phyloP scores from a whole-genome alignment of 2,113 vertebrate genomes.

The Rhinolophus sinicus region DNA sequence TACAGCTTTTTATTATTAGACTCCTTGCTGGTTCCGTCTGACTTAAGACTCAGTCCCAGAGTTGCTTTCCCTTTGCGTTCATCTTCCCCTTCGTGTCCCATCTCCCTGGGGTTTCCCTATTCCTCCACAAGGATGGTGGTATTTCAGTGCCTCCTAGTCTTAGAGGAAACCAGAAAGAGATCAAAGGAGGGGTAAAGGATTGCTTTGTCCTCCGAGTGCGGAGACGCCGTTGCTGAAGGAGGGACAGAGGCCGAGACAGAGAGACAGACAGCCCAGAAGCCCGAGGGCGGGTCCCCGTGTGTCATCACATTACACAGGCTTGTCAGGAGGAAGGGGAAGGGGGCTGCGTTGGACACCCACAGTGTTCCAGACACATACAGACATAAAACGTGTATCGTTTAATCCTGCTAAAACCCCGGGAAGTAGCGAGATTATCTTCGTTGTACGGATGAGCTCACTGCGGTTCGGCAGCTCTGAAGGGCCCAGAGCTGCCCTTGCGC shows the following conservation, averaged over 20 bases:
- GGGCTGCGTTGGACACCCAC: neutral
- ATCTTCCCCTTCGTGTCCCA: neutral
- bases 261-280: neutral
- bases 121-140: neutral
- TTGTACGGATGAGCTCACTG: neutral
- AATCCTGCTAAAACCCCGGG: constrained; percentile 30
- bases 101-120: neutral
- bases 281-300: neutral
- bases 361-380: neutral
- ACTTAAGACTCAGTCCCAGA: neutral
- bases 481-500: neutral
- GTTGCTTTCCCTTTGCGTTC: constrained; percentile 44
- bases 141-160: constrained; percentile 9
- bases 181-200: neutral
- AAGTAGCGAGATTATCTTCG: constrained; percentile 39
- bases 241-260: neutral
- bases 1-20: constrained; percentile 39
- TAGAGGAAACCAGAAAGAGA: neutral
- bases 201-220: neutral
- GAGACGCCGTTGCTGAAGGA: neutral
- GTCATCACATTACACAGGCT: neutral
- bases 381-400: constrained; percentile 35
- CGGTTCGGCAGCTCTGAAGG: neutral
- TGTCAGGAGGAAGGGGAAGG: neutral
- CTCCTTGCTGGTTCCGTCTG: constrained; percentile 8